A percentile compares a stretch with the other conserved stretches of the same genome.
phyloP scores from a whole-genome alignment of 23 tunicate genomes.

The Diplosoma virens region DNA sequence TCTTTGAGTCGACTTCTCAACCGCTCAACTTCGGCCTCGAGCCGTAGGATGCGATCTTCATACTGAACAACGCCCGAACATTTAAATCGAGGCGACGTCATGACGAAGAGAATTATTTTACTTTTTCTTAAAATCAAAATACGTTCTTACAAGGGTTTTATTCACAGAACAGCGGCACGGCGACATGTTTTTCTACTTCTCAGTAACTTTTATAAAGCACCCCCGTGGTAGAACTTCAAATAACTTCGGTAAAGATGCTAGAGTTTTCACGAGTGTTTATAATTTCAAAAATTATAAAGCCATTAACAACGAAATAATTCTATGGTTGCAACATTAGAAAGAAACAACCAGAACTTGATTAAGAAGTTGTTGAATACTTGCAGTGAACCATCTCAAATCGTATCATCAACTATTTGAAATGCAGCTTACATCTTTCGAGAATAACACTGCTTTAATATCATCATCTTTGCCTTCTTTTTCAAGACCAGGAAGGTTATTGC shows the following conservation, averaged over 20 bases:
- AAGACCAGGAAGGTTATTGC: constrained; percentile 31
- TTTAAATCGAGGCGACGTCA: neutral
- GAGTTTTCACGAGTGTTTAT: too few species aligned
- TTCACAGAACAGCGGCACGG: too few species aligned
- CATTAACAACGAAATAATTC: too few species aligned
- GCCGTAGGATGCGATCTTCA: constrained; percentile 54
- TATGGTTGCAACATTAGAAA: too few species aligned
- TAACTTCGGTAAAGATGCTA: neutral
- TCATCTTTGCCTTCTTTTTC: constrained; percentile 33
- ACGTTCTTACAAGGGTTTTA: too few species aligned
- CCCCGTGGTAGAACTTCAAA: neutral
- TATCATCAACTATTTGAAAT: neutral
- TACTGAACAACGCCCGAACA: constrained; percentile 22
- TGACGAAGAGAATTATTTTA: too few species aligned
- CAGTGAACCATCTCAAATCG: neutral
- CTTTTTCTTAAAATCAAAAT: too few species aligned
- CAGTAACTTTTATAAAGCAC: neutral
- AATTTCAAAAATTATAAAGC: too few species aligned
- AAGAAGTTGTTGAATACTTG: too few species aligned
- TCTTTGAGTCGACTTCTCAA: constrained; percentile 29
- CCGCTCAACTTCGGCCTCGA: constrained; percentile 55
- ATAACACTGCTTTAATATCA: constrained; percentile 25
- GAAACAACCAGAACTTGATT: too few species aligned
- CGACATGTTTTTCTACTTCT: too few species aligned
- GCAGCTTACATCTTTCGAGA: constrained; percentile 52